Evolutionary conservation across 2,888 invertebrate genomes (phyloP).

Genomic region (Luperina nickerlii): DNA sequence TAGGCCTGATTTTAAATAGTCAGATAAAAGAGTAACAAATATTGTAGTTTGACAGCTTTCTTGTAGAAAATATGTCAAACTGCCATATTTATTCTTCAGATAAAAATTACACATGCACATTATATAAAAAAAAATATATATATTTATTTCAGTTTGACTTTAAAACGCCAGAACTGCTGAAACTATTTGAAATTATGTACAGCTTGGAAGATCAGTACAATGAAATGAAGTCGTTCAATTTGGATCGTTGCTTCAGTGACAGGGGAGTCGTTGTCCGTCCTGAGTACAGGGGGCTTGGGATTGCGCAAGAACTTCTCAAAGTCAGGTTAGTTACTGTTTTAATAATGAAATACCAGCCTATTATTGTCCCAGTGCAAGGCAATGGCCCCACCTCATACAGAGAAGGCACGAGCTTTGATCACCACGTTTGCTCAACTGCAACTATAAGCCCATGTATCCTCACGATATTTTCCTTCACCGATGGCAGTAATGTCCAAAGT

Average conservation of each 20-base stretch:
- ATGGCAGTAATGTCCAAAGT: no score
- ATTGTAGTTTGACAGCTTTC: neutral
- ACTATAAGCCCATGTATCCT: neutral
- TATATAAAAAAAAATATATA: neutral
- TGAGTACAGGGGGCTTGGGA: slow-evolving; percentile 66
- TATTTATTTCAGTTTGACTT: slow-evolving; percentile 52
- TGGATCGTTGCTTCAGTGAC: slow-evolving; percentile 64
- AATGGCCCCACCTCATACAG: neutral
- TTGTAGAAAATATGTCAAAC: neutral
- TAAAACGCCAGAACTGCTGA: slow-evolving; percentile 67
- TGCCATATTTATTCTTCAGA: neutral
- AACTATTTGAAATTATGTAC: slow-evolving; percentile 63
- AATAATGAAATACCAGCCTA: neutral
- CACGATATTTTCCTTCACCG: no score
- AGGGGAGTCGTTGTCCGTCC: slow-evolving; percentile 66
- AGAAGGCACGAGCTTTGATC: neutral
- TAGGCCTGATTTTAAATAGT: neutral
- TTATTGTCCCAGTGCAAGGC: neutral
- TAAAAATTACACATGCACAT: neutral
- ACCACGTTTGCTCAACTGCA: neutral
- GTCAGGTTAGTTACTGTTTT: slow-evolving; percentile 57
- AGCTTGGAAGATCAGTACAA: slow-evolving; percentile 51
- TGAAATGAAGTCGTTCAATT: slow-evolving; percentile 46
- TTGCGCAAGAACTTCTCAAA: slow-evolving; percentile 68
- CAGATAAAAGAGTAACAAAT: neutral